Percentiles rank a stretch among this genome's conserved stretches.
Conservation (phyloP, 2,113 vertebrate species). For the Erpornis zantholeuca region DNA sequence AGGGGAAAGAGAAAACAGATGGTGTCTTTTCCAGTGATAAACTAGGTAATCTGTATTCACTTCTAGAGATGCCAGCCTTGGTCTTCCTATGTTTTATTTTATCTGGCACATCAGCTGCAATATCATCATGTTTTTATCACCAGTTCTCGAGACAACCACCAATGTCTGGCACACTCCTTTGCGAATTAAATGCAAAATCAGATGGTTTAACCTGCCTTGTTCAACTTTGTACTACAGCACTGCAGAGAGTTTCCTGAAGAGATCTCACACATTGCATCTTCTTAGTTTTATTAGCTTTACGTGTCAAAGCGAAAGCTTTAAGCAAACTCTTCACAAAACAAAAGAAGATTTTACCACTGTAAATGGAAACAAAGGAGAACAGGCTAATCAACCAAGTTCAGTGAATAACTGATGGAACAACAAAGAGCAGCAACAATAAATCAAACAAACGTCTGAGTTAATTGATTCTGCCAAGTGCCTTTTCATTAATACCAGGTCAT, state of each 20-base stretch:
- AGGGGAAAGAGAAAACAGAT: not conserved
- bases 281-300: not conserved
- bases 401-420: not conserved
- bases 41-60: not conserved
- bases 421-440: not conserved
- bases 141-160: not conserved
- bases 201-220: not conserved
- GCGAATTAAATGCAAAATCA: not conserved
- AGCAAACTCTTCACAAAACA: not conserved
- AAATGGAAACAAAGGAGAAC: not conserved
- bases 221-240: not conserved
- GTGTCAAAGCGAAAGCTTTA: not conserved
- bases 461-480: not conserved
- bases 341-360: not conserved
- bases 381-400: not conserved
- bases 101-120: not conserved
- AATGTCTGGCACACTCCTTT: not conserved
- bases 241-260: not conserved
- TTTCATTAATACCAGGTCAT: not conserved
- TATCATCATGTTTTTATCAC: not conserved
- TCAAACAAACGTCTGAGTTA: not conserved
- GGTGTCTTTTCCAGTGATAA: not conserved
- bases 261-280: not conserved
- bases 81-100: not conserved
- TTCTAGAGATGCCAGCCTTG: not conserved